Evolutionary conservation across 2,888 invertebrate species (phyloP).

Genomic region (Andrena haemorrhoa): DNA sequence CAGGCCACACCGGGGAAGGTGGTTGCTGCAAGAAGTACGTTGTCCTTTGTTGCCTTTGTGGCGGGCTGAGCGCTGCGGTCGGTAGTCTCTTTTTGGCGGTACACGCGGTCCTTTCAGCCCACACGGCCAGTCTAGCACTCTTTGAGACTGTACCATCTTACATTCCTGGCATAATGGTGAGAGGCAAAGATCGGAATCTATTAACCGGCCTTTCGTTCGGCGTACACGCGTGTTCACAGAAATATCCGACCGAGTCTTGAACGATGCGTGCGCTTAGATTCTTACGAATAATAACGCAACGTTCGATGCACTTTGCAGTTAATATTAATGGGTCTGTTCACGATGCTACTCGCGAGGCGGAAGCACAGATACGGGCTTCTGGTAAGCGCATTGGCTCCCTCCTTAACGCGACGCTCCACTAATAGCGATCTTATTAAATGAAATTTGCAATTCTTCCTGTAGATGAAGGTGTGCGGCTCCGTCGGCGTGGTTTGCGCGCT

Average conservation of each 20-base stretch:
- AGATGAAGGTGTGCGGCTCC: slow-evolving; percentile 96
- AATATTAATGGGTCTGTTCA: slow-evolving; percentile 94
- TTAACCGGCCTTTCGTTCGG: slow-evolving; percentile 26
- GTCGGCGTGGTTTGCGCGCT: slow-evolving; percentile 95
- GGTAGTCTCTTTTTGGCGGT: slow-evolving; percentile 92
- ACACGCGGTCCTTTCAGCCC: slow-evolving; percentile 91
- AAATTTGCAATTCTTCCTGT: slow-evolving; percentile 59
- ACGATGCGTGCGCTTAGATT: too few relatives aligned
- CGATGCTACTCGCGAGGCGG: slow-evolving; percentile 93
- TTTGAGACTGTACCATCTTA: slow-evolving; percentile 98
- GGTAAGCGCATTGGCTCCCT: slow-evolving; percentile 87
- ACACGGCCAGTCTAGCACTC: slow-evolving; percentile 88
- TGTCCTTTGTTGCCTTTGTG: slow-evolving; percentile 93
- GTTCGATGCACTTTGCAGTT: slow-evolving; percentile 87
- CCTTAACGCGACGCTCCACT: background rate
- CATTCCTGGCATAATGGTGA: slow-evolving; percentile 96
- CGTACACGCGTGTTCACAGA: background rate
- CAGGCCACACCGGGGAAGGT: slow-evolving; percentile 79
- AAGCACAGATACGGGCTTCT: slow-evolving; percentile 95
- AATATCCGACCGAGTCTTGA: too few relatives aligned
- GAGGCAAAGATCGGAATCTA: slow-evolving; percentile 72
- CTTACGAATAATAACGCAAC: slow-evolving; percentile 7
- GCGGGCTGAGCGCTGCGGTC: slow-evolving; percentile 91
- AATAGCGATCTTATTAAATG: slow-evolving; percentile 30
- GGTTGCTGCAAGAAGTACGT: slow-evolving; percentile 89